A percentile compares a stretch with the other conserved stretches of the same genome.
phyloP scores from a whole-genome alignment of 2,888 invertebrate species.

The Charanyca ferruginea region DNA sequence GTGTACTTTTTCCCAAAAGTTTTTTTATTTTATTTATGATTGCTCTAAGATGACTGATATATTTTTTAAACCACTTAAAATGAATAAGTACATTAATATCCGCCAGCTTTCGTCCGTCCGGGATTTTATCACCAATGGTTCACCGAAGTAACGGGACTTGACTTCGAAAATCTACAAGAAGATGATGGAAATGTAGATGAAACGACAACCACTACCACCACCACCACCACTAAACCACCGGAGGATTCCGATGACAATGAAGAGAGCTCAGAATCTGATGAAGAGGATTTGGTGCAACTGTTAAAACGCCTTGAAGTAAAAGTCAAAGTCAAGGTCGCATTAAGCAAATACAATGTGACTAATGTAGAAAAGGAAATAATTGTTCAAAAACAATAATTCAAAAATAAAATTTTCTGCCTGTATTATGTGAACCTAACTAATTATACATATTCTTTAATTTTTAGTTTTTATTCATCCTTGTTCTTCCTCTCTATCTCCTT shows the following conservation, averaged over 20 bases:
- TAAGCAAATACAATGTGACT: slow-evolving; percentile 75
- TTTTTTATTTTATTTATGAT: no score
- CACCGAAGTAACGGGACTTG: slow-evolving; percentile 75
- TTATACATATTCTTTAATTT: no score
- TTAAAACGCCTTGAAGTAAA: slow-evolving; percentile 81
- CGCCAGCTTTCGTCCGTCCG: slow-evolving; percentile 81
- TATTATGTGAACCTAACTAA: no score
- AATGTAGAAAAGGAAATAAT: slow-evolving; percentile 51
- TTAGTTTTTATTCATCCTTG: no score
- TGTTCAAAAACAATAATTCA: not conserved
- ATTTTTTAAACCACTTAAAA: no score
- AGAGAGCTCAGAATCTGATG: slow-evolving; percentile 63
- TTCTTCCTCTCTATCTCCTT: no score
- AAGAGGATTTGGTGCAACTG: slow-evolving; percentile 75
- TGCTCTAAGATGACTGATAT: no score
- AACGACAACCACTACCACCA: no score
- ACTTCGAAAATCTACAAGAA: slow-evolving; percentile 79
- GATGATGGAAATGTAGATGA: slow-evolving; percentile 54
- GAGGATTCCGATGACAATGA: slow-evolving; percentile 64
- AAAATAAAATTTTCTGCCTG: not conserved
- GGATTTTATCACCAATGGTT: slow-evolving; percentile 84
- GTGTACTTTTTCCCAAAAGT: no score
- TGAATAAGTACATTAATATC: not conserved
- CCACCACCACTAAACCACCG: no score
- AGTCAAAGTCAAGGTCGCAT: slow-evolving; percentile 82